These are phyloP conservation scores for Melanerpes aurifrons DNA, from an alignment of 2,113 vertebrate genomes.

Conservation along the genomic window DNA sequence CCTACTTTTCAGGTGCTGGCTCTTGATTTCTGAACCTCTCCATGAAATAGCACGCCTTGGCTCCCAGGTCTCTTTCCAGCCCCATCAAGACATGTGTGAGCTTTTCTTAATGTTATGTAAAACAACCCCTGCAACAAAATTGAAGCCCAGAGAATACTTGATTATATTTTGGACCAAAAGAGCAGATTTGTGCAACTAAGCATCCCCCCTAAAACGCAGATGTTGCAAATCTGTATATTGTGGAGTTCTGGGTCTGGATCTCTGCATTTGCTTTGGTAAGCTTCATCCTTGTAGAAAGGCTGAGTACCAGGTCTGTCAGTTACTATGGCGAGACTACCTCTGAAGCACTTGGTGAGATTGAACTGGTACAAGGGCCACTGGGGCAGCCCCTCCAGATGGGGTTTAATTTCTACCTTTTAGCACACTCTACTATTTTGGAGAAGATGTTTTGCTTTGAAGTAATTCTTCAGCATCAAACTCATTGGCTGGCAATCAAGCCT, in stretches of 20 bases:
- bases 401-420: background rate
- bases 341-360: background rate
- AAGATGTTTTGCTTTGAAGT: background rate
- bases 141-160: background rate
- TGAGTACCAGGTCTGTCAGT: background rate
- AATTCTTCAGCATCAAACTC: background rate
- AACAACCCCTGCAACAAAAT: background rate
- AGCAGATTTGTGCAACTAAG: background rate
- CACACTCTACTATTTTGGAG: background rate
- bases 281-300: background rate
- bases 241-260: background rate
- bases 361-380: background rate
- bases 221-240: background rate
- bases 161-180: background rate
- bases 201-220: background rate
- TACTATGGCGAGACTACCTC: background rate
- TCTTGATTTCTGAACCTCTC: background rate
- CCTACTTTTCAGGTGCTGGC: background rate
- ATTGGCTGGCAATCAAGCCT: background rate
- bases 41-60: background rate
- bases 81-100: background rate
- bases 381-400: background rate
- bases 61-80: background rate
- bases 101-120: background rate
- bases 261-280: background rate